Conservation (phyloP, 30 jellyfish, hydroid and myxozoan genomes). For the Aurelia sp. region DNA sequence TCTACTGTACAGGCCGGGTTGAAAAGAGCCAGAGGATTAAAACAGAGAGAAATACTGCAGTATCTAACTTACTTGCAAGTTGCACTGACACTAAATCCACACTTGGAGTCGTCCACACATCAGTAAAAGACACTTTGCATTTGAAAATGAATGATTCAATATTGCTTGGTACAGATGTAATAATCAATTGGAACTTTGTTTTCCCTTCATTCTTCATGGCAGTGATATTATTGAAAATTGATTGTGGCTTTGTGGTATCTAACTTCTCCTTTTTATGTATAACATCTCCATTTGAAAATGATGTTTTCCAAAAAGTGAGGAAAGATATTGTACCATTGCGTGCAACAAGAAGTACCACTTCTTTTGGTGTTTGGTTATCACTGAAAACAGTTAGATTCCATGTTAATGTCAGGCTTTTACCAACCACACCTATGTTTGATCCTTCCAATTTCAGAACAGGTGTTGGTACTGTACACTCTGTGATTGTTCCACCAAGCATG, state of each 20-base stretch:
- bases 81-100: conserved; percentile 2
- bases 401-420: conserved; percentile 10
- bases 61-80: conserved; percentile 49
- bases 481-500: conserved; percentile 6
- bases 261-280: background rate
- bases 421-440: conserved; percentile 39
- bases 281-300: background rate
- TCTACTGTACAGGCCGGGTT: no score
- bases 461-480: background rate
- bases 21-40: no score
- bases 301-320: background rate
- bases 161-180: conserved; percentile 29
- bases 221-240: conserved; percentile 26
- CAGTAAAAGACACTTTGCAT: conserved; percentile 6
- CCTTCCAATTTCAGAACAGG: background rate
- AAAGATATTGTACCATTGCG: background rate
- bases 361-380: background rate
- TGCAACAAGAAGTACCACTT: conserved; percentile 1
- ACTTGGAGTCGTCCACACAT: background rate
- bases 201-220: background rate
- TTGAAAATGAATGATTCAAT: conserved; percentile 5
- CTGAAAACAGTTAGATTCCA: conserved; percentile 20
- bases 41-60: no score
- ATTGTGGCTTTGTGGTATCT: conserved; percentile 1
- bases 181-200: conserved; percentile 7